Evolutionary conservation across 2,113 vertebrate genomes (phyloP).

Genomic region (Dascyllus trimaculatus): DNA sequence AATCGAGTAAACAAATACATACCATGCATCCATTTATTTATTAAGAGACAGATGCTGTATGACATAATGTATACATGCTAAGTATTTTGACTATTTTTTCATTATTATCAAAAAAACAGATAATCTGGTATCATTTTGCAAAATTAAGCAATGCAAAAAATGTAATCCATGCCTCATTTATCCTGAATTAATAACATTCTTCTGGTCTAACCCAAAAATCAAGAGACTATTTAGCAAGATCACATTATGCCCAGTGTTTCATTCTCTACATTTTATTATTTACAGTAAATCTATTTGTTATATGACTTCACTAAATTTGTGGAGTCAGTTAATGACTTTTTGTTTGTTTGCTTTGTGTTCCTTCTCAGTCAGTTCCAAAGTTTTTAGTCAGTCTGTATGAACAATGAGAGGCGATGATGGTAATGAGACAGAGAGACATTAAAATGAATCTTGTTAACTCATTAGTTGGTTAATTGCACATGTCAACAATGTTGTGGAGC

Average conservation of each 20-base stretch:
- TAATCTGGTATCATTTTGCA: neutral
- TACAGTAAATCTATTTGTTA: no score
- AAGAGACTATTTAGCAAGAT: no score
- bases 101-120: neutral
- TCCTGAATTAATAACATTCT: no score
- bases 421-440: slow-evolving; percentile 37
- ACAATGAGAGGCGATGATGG: slow-evolving; percentile 20
- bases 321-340: neutral
- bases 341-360: neutral
- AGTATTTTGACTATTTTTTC: neutral
- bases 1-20: slow-evolving; percentile 25
- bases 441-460: slow-evolving; percentile 59
- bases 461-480: slow-evolving; percentile 70
- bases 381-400: slow-evolving; percentile 25
- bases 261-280: no score
- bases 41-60: slow-evolving; percentile 27
- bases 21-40: slow-evolving; percentile 13
- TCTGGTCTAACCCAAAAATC: no score
- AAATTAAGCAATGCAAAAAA: neutral
- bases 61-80: neutral
- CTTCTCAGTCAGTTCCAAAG: neutral
- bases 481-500: slow-evolving; percentile 42
- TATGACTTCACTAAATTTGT: no score
- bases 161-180: no score
- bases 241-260: no score